Evolutionary conservation across 2,888 invertebrate species (phyloP).

Genomic region (Apamea crenata): DNA sequence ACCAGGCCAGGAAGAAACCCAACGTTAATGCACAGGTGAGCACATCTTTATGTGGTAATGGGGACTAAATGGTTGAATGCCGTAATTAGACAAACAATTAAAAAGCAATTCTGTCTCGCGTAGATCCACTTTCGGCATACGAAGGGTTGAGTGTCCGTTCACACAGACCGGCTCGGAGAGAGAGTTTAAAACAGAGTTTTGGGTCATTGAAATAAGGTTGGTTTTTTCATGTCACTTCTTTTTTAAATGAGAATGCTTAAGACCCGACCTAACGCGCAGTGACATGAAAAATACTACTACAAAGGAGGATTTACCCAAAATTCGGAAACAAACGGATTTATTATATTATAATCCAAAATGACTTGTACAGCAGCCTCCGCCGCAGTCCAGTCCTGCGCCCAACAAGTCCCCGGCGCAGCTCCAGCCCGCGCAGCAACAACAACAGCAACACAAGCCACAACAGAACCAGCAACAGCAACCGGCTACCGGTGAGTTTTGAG

Average conservation of each 20-base stretch:
- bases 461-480: constrained; percentile 73
- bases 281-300: neutral
- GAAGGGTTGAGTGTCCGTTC: too few species aligned
- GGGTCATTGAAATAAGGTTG: too few species aligned
- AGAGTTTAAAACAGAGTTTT: too few species aligned
- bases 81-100: too few species aligned
- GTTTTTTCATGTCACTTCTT: too few species aligned
- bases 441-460: constrained; percentile 65
- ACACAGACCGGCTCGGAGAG: too few species aligned
- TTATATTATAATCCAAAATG: neutral
- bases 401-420: constrained; percentile 77
- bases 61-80: neutral
- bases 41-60: neutral
- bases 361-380: constrained; percentile 62
- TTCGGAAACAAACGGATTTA: neutral
- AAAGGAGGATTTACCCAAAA: neutral
- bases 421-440: constrained; percentile 68
- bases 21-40: constrained; percentile 71
- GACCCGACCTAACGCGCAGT: too few species aligned
- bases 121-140: too few species aligned
- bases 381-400: constrained; percentile 69
- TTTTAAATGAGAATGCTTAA: too few species aligned
- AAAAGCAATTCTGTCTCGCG: too few species aligned
- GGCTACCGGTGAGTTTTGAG: constrained; percentile 65
- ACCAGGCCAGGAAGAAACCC: constrained; percentile 78